Conservation (phyloP, 2,113 vertebrate genomes). For the Furnarius figulus region DNA sequence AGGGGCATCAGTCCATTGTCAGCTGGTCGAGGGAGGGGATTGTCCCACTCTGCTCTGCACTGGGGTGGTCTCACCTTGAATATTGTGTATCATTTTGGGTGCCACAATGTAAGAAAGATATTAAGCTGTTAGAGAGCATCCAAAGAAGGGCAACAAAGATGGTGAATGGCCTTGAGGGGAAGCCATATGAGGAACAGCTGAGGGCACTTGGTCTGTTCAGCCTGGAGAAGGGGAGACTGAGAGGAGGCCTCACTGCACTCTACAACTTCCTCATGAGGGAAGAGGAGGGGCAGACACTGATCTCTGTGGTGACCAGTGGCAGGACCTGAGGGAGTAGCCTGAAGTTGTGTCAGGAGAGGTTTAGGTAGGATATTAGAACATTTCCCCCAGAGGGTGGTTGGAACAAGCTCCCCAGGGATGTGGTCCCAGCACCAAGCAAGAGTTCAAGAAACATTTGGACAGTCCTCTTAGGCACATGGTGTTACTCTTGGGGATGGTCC, state of each 20-base stretch:
- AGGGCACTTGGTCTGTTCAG: not conserved
- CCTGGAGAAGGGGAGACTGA: not conserved
- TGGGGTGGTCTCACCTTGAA: not conserved
- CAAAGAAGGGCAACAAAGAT: not conserved
- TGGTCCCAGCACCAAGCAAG: not conserved
- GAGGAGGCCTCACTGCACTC: not conserved
- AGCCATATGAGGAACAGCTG: not conserved
- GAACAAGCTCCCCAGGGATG: not conserved
- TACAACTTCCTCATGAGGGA: not conserved
- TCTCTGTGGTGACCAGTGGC: not conserved
- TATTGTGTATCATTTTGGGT: not conserved
- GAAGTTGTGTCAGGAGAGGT: not conserved
- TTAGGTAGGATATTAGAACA: not conserved
- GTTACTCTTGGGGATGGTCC: not conserved
- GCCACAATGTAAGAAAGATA: not conserved
- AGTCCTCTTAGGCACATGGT: not conserved
- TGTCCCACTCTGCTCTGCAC: not conserved
- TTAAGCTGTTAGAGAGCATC: not conserved
- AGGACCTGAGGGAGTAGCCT: not conserved
- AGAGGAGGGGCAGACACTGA: not conserved
- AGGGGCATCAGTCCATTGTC: not conserved
- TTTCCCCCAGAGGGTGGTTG: not conserved
- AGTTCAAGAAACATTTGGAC: not conserved
- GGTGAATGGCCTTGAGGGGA: not conserved
- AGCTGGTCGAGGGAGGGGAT: not conserved